phyloP scores from a whole-genome alignment of 2,797 vertebrate species.

The Rhodeus uyekii region DNA sequence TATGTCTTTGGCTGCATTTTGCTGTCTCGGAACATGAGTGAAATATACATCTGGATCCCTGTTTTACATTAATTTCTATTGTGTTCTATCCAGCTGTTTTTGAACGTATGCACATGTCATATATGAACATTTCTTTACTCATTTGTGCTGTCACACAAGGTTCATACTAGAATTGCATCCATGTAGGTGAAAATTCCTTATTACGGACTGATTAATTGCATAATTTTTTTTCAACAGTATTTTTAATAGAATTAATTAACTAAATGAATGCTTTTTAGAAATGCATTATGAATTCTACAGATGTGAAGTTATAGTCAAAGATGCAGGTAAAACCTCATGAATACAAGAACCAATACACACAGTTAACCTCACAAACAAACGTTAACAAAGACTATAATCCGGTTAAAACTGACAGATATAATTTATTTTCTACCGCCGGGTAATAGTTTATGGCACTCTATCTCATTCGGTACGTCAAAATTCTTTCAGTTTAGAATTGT shows the following conservation, averaged over 20 bases:
- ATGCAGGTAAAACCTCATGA: slow-evolving; percentile 9
- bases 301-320: neutral
- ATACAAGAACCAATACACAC: neutral
- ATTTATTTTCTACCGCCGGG: slow-evolving; percentile 52
- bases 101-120: neutral
- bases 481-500: slow-evolving; percentile 66
- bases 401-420: slow-evolving; percentile 54
- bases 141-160: neutral
- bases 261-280: neutral
- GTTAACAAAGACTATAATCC: slow-evolving; percentile 40
- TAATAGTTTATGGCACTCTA: slow-evolving; percentile 56
- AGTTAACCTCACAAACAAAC: slow-evolving; percentile 23
- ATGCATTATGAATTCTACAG: neutral
- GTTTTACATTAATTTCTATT: neutral
- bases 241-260: neutral
- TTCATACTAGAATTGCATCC: neutral
- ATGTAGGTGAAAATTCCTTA: neutral
- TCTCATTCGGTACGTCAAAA: slow-evolving; percentile 42
- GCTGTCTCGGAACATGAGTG: neutral
- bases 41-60: neutral
- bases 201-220: neutral
- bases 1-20: neutral
- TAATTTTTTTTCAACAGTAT: neutral
- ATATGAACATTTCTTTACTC: neutral
- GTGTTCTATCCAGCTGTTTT: neutral